Base-by-base conservation (phyloP, 2,797 vertebrate species). In the Perodicticus potto region DNA sequence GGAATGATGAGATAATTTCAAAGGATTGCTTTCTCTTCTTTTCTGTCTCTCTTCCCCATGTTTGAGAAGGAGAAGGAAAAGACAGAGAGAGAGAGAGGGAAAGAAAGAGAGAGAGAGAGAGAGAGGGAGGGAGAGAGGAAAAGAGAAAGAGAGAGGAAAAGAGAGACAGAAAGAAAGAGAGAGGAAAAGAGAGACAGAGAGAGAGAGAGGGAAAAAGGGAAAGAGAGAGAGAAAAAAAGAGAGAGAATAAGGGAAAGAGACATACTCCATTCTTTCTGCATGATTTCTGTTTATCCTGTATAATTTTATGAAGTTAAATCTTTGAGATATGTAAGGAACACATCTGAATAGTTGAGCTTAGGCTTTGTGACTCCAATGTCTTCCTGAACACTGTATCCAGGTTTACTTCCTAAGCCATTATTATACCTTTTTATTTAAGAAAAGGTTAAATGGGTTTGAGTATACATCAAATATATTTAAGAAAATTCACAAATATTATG, bases 1-100 rank as follows among this genome's bases (percentile, higher is more conserved):
- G 53, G 97, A 95, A 70, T 86, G 37, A 57, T 29, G 37, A 80
- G 63, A 69, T 61, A 22, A 57, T 86, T 92, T 93, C 69, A 91
- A 95, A 55, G 37, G 92, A 57, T 19, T 25, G 14, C 9, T 88
- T 63, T 74, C 57, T 22, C 14, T 90, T 82, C 32, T 82, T 49
- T 61, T 43, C 23, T 67, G 9, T 57, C 37, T 25, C 4, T 72
- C 0, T 20, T 86, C 25, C 76, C 59, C n/a, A 2, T 29, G 5
- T 82, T 74, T 73, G 32, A 63, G 8, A 73, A 1, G 17, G 20
- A 73, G 27, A 27, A 5, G 29, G 16, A 8, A 63, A 0, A 3
- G 8, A 45, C 8, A 45, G 8, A 10, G 8, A 45, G 9, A 80
- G 34, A 53, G 13, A 29, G 25, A 22, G 16, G 61, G 2, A 3